Percentiles rank a stretch among this genome's conserved stretches.
Evolutionary conservation across 2,888 invertebrate genomes (phyloP).

Genomic region (Volucella inflata): DNA sequence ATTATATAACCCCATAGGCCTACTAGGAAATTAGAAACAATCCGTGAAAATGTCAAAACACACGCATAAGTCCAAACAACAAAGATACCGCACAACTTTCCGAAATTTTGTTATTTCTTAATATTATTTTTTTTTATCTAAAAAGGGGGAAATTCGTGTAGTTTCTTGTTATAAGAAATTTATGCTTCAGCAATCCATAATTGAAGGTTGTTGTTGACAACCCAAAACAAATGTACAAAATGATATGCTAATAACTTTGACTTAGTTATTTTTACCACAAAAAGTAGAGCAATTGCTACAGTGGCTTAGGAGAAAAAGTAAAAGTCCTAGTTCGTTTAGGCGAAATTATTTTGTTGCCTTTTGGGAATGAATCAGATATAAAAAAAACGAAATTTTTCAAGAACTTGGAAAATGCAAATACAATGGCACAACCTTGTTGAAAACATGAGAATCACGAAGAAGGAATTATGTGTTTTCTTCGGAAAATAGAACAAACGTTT

Average conservation of each 20-base stretch:
- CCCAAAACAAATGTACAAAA: neutral
- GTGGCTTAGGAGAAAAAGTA: constrained; percentile 5
- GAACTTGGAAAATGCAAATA: too few species aligned
- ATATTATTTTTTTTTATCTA: constrained; percentile 19
- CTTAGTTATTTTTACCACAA: constrained; percentile 5
- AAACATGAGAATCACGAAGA: too few species aligned
- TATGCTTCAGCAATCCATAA: neutral
- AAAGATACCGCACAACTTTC: neutral
- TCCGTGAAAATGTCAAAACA: too few species aligned
- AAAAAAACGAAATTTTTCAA: neutral
- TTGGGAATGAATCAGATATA: neutral
- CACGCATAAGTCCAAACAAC: too few species aligned
- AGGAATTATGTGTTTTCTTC: too few species aligned
- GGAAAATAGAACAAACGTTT: too few species aligned
- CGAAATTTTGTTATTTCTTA: too few species aligned
- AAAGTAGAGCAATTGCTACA: neutral
- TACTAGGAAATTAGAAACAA: too few species aligned
- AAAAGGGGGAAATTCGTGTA: constrained; percentile 21
- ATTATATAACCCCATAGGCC: too few species aligned
- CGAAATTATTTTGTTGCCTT: neutral
- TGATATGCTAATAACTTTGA: neutral
- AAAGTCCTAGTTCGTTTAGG: neutral
- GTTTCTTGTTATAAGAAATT: neutral
- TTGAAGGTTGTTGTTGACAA: constrained; percentile 4
- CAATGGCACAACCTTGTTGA: too few species aligned